Evolutionary conservation across 2,113 vertebrate genomes (phyloP), one percentile per base, ranked within the genome.

Genomic region (Morone saxatilis): DNA sequence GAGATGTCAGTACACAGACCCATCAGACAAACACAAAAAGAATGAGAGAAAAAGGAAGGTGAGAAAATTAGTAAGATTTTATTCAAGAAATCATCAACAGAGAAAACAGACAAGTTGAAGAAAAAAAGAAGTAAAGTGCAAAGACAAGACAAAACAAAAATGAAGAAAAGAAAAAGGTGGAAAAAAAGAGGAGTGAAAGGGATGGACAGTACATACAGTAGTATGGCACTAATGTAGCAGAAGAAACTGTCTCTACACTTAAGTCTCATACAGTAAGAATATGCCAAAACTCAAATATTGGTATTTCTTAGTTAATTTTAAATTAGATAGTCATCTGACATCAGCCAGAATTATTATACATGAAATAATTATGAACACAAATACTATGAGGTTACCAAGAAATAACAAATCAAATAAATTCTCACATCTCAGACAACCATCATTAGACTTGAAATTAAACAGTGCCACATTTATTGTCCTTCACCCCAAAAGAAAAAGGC

Each of bases 11-110:
- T 31, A 40, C 16, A 83, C 31, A 57, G 73, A 77, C 43, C 22
- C 6, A 71, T n/a, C 50, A 36, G 38, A 63, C 8, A 4, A 86
- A 68, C 47, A 71, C 43, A 40, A 86, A 76, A 89, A 78, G 51
- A 89, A 89, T 65, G 68, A 84, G 69, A 91, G 78, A 65, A 77
- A 86, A 76, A 68, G 70, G 31, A 74, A 86, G 76, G 78, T 86
- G 51, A 81, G 81, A 70, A 85, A 89, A 91, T 86, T 69, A 91
- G 89, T 81, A 45, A 4, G 53, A 78, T 86, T 95, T 95, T 94
- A 94, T 94, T 95, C 25, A 85, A 72, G 75, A 83, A 65, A 59
- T 83, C 7, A 22, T 17, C 45, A 79, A 83, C 66, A 77, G 66
- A 67, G 73, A 56, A 78, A 84, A 80, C n/a, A 75, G 56, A 86